Evolutionary conservation across 2,113 vertebrate species (phyloP).

Genomic region (Enhydra lutris): DNA sequence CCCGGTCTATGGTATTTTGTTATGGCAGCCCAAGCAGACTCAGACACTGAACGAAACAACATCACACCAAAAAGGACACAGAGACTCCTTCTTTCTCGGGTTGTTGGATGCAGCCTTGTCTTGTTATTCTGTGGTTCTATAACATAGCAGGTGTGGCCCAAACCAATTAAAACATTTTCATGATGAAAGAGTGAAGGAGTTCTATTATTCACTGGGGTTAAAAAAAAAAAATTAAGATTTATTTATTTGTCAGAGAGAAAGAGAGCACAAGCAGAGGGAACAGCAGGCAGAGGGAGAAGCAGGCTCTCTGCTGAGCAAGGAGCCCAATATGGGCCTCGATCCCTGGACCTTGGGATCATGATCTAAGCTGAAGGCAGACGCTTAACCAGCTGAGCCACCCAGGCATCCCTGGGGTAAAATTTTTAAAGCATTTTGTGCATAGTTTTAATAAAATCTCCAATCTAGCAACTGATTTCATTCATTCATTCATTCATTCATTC

Average conservation of each 20-base stretch:
- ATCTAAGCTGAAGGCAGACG: no score
- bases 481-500: neutral
- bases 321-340: no score
- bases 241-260: no score
- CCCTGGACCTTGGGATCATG: no score
- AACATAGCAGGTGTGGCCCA: neutral
- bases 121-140: neutral
- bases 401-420: neutral
- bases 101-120: neutral
- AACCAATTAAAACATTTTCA: neutral
- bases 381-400: no score
- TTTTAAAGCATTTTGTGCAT: neutral
- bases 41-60: neutral
- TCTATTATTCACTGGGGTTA: neutral
- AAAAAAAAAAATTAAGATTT: neutral
- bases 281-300: no score
- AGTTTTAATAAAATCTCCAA: neutral
- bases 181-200: neutral
- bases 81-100: neutral
- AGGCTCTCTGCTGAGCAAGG: no score
- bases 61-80: neutral
- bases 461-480: neutral
- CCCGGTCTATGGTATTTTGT: neutral
- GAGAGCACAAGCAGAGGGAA: no score
- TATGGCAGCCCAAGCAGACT: neutral